Conservation (phyloP, 2,113 vertebrate genomes). For the Jaculus jaculus region DNA sequence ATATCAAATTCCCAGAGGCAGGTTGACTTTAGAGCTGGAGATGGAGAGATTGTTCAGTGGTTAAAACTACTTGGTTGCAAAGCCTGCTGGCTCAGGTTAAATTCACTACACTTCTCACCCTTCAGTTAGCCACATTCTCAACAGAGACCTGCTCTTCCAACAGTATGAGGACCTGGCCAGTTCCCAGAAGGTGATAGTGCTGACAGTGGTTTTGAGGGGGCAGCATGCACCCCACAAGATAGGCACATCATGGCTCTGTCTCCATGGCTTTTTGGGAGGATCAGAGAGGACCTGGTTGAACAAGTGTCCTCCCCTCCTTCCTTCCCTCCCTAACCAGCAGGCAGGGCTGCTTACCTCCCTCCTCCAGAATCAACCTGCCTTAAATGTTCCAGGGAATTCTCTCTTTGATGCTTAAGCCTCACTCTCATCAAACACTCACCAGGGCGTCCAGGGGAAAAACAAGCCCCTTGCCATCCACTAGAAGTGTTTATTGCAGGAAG, state of each 20-base stretch:
- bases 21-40: not conserved
- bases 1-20: not conserved
- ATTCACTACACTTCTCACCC: too few species aligned
- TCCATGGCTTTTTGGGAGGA: not conserved
- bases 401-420: constrained; percentile 60
- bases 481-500: constrained; percentile 70
- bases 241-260: fast-evolving
- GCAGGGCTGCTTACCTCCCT: too few species aligned
- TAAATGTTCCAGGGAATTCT: constrained; percentile 7
- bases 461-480: constrained; percentile 59
- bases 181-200: too few species aligned
- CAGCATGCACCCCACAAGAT: fast-evolving
- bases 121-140: not conserved
- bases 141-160: not conserved
- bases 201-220: too few species aligned
- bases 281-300: too few species aligned
- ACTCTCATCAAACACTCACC: constrained; percentile 50
- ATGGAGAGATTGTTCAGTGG: too few species aligned
- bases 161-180: fast-evolving
- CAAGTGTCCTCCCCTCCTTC: too few species aligned
- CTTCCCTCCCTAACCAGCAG: too few species aligned
- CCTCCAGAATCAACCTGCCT: not conserved
- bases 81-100: too few species aligned
- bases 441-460: constrained; percentile 43
- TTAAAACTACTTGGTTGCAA: too few species aligned